Base-by-base conservation (phyloP, 2,888 invertebrate genomes). In the Rutpela maculata region DNA sequence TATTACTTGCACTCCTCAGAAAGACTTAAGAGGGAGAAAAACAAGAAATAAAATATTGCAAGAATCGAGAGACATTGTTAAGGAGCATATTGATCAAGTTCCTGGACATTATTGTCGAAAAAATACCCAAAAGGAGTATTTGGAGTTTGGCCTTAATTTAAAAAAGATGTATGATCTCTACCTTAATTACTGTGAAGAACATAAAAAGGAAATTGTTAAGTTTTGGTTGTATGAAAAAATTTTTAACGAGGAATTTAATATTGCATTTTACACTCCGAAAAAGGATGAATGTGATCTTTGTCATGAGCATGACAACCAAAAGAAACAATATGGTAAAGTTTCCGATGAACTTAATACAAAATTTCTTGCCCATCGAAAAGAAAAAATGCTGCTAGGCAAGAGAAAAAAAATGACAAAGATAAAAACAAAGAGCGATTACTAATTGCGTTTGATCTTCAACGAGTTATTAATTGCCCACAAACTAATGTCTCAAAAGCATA, bases 211-310 rank as follows among this genome's bases (percentile, higher is more conserved):
- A 57, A 11, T 11, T 57, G 18, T 19, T 18, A 57, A 57, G 19
- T 18, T 19, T 19, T 57, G 18, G 19, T 19, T 19, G 57, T 57
- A 57, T 17, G 19, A 19, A 57, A 57, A 57, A 17, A 57, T 57
- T 57, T 57, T 57, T 57, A 57, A 57, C 19, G 57, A 57, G 12
- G 57, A 57, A 57, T 57, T 57, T 57, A 57, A 57, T 57, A 19
- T 57, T 19, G 18, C 57, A 19, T 57, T 57, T 57, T 19, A 57
- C 19, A 18, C 57, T 57, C 57, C 57, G 19, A 19, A 18, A 57
- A 57, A 57, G 18, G 57, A 57, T 38, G 6, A 38, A 26, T 26
- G 26, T 26, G 38, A 38, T 38, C 38, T 38, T 38, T 38, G 38
- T 38, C 38, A 38, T 9, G 6, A 38, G 38, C 9, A 38, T 38